Percentiles rank a stretch among this genome's conserved stretches.
Evolutionary conservation across 2,888 invertebrate species (phyloP).

Genomic region (Eupsilia transversa): DNA sequence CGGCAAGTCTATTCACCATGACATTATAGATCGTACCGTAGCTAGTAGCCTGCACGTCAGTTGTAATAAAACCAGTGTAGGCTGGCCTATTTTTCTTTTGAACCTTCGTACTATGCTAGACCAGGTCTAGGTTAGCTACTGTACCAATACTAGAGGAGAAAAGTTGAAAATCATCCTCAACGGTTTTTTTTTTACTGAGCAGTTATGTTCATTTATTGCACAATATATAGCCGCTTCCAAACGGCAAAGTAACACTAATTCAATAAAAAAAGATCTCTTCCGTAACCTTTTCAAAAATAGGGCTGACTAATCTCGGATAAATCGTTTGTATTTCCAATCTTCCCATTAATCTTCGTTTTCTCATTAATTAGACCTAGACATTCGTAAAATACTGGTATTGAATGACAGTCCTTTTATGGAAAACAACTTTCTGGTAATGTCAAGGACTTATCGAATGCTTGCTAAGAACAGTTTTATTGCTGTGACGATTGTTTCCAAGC

Average conservation of each 20-base stretch:
- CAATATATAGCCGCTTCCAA: neutral
- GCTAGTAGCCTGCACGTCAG: neutral
- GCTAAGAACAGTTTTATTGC: conserved; percentile 28
- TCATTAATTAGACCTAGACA: conserved; percentile 26
- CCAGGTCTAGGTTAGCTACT: neutral
- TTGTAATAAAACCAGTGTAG: neutral
- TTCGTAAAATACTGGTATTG: conserved; percentile 13
- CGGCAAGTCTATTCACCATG: neutral
- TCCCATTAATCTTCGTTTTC: conserved; percentile 21
- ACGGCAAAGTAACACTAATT: neutral
- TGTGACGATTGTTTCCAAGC: conserved; percentile 14
- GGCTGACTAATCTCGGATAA: neutral
- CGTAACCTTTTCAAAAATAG: conserved; percentile 16
- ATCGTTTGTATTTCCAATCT: conserved; percentile 22
- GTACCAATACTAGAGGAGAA: neutral
- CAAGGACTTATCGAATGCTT: conserved; percentile 50
- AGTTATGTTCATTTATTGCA: neutral
- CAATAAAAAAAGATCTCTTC: neutral
- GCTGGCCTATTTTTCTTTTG: neutral
- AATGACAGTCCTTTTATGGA: conserved; percentile 44
- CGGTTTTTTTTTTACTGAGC: neutral
- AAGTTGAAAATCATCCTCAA: neutral
- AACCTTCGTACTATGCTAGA: neutral
- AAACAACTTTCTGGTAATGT: conserved; percentile 58
- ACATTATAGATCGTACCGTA: neutral